These are phyloP conservation scores for Bellardia pandia DNA, from an alignment of 2,888 invertebrate species.

Conservation along the genomic window DNA sequence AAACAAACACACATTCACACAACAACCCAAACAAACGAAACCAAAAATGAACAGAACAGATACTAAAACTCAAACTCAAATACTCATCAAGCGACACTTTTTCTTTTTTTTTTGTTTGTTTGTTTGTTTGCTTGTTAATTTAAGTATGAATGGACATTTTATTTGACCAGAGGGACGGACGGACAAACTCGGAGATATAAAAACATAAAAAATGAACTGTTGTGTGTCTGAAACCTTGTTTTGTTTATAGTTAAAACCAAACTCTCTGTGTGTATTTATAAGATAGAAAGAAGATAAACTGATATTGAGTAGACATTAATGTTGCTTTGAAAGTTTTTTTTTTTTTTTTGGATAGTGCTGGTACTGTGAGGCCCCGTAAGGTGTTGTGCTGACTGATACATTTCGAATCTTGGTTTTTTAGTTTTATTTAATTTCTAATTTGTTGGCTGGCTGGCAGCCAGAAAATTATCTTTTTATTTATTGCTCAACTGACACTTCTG, in stretches of 20 bases:
- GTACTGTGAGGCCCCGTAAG: constrained; percentile 62
- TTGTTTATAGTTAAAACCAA: constrained; percentile 66
- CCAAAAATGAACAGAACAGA: constrained; percentile 27
- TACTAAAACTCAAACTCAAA: constrained; percentile 29
- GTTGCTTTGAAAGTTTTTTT: constrained; percentile 41
- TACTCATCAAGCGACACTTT: constrained; percentile 69
- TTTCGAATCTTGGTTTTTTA: constrained; percentile 76
- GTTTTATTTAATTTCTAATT: constrained; percentile 58
- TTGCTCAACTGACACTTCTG: constrained; percentile 78
- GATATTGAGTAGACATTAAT: constrained; percentile 70
- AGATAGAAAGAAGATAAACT: constrained; percentile 67
- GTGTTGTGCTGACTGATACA: constrained; percentile 20
- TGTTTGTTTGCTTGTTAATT: background rate
- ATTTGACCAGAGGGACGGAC: constrained; percentile 42
- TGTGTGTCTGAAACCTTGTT: constrained; percentile 67
- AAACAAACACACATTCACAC: constrained; percentile 76
- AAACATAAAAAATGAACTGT: constrained; percentile 56
- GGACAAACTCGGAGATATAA: constrained; percentile 24
- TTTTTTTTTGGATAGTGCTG: constrained; percentile 2
- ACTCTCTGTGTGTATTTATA: constrained; percentile 47
- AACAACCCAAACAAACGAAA: constrained; percentile 61
- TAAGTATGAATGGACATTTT: constrained; percentile 44
- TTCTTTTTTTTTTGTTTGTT: too few relatives aligned
- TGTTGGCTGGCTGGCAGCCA: constrained; percentile 64
- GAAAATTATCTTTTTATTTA: constrained; percentile 77